Evolutionary conservation across 2,113 vertebrate genomes (phyloP).

Genomic region (Apodemus sylvaticus): DNA sequence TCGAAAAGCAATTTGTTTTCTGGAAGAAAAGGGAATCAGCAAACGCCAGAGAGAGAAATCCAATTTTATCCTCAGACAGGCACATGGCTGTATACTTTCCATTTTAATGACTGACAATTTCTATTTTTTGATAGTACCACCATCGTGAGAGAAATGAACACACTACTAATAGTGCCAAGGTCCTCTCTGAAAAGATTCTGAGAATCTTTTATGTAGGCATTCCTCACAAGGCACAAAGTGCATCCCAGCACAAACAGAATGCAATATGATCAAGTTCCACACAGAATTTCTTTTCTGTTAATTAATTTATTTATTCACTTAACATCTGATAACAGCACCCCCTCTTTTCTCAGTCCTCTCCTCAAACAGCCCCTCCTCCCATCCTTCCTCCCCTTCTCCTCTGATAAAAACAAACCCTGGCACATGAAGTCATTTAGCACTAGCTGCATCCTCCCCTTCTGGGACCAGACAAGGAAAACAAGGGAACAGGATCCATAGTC

Average conservation of each 20-base stretch:
- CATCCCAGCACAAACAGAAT: background rate
- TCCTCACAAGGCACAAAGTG: background rate
- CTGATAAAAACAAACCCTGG: too few species aligned
- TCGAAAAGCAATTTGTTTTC: constrained; percentile 84
- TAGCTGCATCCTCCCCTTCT: too few species aligned
- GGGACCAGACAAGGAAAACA: too few species aligned
- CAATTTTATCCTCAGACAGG: constrained; percentile 84
- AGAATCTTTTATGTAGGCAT: background rate
- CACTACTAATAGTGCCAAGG: background rate
- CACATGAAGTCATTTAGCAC: too few species aligned
- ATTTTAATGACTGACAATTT: constrained; percentile 83
- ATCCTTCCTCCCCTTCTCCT: too few species aligned
- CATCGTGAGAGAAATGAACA: constrained; percentile 52
- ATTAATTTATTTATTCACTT: too few species aligned
- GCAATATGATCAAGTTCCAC: background rate
- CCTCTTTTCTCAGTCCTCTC: too few species aligned
- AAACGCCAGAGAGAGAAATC: constrained; percentile 81
- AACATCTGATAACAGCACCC: too few species aligned
- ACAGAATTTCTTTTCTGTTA: background rate
- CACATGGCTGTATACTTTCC: constrained; percentile 68
- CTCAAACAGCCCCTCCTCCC: too few species aligned
- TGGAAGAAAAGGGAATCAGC: constrained; percentile 82
- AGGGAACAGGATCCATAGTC: too few species aligned
- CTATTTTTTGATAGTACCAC: constrained; percentile 69
- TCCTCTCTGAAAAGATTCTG: background rate